Evolutionary conservation across 1,140 invertebrate species (phyloP).

Genomic region (Habropoda laboriosa): DNA sequence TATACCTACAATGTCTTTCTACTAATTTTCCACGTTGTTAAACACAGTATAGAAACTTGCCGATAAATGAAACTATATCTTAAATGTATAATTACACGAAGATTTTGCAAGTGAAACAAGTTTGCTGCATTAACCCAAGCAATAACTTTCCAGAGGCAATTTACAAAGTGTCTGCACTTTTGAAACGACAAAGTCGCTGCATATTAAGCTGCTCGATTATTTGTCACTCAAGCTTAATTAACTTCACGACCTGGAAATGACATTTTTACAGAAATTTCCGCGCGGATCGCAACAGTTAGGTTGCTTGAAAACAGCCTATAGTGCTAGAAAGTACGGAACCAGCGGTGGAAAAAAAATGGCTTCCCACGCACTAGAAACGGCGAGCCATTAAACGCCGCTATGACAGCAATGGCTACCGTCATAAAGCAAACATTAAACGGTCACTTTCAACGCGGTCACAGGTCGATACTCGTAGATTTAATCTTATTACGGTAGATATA

Average conservation of each 20-base stretch:
- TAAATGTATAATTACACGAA: too few species aligned
- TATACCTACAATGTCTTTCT: too few species aligned
- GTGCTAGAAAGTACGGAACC: constrained; percentile 8
- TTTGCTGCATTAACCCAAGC: too few species aligned
- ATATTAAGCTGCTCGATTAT: not conserved
- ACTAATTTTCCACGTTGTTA: too few species aligned
- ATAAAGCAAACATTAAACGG: constrained; percentile 19
- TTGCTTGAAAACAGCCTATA: not conserved
- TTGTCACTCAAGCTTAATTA: not conserved
- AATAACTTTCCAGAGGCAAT: not conserved
- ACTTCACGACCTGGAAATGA: not conserved
- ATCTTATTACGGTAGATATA: not conserved
- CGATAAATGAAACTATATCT: too few species aligned
- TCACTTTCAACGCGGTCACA: constrained; percentile 22
- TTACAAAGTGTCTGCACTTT: not conserved
- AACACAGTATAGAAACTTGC: too few species aligned
- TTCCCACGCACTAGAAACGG: constrained; percentile 26
- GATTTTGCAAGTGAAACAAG: too few species aligned
- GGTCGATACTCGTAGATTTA: not conserved
- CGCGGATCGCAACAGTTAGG: not conserved
- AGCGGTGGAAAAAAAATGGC: not conserved
- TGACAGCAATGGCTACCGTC: constrained; percentile 15
- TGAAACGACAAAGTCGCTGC: not conserved
- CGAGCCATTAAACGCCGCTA: constrained; percentile 1
- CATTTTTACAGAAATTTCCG: not conserved